These are phyloP conservation scores for Myotis daubentonii DNA, from an alignment of 2,797 vertebrate genomes.

Conservation along the genomic window DNA sequence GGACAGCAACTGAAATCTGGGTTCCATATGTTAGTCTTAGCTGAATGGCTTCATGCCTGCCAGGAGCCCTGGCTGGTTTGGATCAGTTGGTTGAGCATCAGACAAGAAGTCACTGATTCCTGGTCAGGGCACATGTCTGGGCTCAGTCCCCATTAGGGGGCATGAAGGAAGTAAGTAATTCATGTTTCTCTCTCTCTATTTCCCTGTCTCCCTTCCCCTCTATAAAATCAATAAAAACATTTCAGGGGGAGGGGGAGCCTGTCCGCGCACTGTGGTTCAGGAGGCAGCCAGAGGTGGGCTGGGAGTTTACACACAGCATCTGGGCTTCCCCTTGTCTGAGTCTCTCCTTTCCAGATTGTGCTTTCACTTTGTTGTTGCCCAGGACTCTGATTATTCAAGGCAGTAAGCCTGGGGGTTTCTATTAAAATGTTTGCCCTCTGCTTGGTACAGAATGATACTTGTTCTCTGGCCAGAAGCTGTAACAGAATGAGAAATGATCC, in stretches of 20 bases:
- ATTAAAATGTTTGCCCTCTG: not conserved
- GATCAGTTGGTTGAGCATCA: too few species aligned
- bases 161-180: too few species aligned
- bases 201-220: too few species aligned
- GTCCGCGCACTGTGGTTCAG: rapidly evolving
- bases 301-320: not conserved
- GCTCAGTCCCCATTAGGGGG: too few species aligned
- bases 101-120: too few species aligned
- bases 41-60: not conserved
- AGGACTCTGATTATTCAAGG: not conserved
- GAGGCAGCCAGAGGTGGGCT: not conserved
- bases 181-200: too few species aligned
- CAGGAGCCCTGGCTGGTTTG: too few species aligned
- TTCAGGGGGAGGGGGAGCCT: not conserved
- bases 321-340: not conserved
- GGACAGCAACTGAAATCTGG: not conserved
- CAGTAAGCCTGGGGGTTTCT: not conserved
- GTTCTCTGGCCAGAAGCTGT: not conserved
- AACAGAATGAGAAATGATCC: not conserved
- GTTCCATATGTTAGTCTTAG: not conserved
- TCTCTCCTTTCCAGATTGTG: not conserved
- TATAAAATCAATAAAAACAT: too few species aligned
- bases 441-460: not conserved
- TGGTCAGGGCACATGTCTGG: too few species aligned
- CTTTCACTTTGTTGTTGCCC: not conserved